These are phyloP conservation scores for Corythornis cristatus DNA, from an alignment of 2,113 vertebrate species.

Conservation along the genomic window DNA sequence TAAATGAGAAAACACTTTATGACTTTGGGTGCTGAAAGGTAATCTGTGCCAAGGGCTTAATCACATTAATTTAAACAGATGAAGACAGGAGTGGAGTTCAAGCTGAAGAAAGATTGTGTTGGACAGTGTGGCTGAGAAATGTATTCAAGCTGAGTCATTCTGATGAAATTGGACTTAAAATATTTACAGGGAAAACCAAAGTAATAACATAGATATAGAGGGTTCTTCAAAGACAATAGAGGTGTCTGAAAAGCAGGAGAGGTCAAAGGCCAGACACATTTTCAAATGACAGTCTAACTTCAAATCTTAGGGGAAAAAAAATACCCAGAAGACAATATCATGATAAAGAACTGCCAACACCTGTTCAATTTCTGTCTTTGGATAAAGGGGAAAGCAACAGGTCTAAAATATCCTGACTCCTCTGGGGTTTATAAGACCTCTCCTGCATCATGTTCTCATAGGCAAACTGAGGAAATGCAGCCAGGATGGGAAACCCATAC, in stretches of 20 bases:
- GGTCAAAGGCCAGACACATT: not conserved
- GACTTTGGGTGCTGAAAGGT: not conserved
- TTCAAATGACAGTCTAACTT: not conserved
- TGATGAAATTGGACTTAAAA: not conserved
- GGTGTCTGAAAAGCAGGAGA: not conserved
- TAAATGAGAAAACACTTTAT: not conserved
- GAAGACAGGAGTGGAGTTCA: not conserved
- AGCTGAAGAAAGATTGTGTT: not conserved
- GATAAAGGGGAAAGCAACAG: not conserved
- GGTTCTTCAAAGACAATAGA: not conserved
- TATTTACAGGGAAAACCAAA: not conserved
- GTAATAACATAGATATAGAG: not conserved
- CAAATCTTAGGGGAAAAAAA: not conserved
- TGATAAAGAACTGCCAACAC: not conserved
- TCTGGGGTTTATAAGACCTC: rapidly evolving
- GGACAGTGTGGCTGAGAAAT: not conserved
- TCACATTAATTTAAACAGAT: not conserved
- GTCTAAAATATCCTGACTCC: not conserved
- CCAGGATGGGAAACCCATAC: not conserved
- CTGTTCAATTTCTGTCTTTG: not conserved
- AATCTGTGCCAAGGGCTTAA: not conserved
- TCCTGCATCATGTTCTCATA: not conserved
- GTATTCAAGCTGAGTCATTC: not conserved
- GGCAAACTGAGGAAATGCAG: not conserved
- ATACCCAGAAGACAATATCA: not conserved